Percentiles rank a stretch among this genome's conserved stretches.
phyloP scores from a whole-genome alignment of 2,113 vertebrate species.

The Maccullochella peelii region DNA sequence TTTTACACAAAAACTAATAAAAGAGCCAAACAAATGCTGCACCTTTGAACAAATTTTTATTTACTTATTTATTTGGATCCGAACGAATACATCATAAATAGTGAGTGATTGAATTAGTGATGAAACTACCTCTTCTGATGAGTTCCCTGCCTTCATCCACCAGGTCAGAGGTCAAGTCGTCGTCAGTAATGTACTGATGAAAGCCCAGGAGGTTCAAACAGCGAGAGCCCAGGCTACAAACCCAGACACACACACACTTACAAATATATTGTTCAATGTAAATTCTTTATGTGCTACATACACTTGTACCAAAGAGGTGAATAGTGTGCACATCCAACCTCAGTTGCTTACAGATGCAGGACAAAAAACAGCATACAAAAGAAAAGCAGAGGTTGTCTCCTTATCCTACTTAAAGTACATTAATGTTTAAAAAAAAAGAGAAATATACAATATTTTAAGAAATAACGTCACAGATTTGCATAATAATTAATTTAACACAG shows the following conservation, averaged over 20 bases:
- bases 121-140: slow-evolving; percentile 89
- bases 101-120: background rate
- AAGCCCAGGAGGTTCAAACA: slow-evolving; percentile 95
- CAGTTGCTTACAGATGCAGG: background rate
- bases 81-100: background rate
- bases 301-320: too few species aligned
- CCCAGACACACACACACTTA: slow-evolving; percentile 31
- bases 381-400: too few species aligned
- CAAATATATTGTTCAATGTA: background rate
- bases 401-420: too few species aligned
- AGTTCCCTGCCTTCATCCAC: slow-evolving; percentile 94
- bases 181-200: slow-evolving; percentile 93
- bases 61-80: too few species aligned
- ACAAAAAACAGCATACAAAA: too few species aligned
- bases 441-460: too few species aligned
- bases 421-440: too few species aligned
- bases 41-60: background rate
- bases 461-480: background rate
- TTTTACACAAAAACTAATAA: background rate
- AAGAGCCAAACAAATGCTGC: background rate
- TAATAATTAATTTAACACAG: background rate
- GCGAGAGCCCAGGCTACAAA: slow-evolving; percentile 90
- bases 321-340: background rate
- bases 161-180: slow-evolving; percentile 92
- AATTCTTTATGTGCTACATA: background rate